Conservation (phyloP, 2,888 invertebrate species). For the Anoncus sp. region DNA sequence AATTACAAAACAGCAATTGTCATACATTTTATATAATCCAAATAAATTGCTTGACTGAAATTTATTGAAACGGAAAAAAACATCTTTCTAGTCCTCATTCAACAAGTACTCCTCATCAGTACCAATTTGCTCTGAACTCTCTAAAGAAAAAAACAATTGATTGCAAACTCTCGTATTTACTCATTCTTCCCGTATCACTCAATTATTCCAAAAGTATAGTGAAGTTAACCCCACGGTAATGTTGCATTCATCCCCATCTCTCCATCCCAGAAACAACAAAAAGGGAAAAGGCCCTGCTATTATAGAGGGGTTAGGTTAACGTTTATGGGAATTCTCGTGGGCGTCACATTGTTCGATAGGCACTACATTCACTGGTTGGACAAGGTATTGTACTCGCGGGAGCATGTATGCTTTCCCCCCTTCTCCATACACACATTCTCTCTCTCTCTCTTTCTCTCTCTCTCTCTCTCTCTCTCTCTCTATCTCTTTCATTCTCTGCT, state of each 20-base stretch:
- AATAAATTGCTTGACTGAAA: too few species aligned
- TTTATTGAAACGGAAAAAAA: too few species aligned
- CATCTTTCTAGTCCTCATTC: too few species aligned
- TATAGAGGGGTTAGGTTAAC: background rate
- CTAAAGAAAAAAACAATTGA: background rate
- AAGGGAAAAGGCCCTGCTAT: background rate
- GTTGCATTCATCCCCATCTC: background rate
- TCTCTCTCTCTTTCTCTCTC: background rate
- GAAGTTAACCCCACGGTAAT: slow-evolving; percentile 2
- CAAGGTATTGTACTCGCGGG: slow-evolving; percentile 59
- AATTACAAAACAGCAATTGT: too few species aligned
- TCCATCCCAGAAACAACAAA: background rate
- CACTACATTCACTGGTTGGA: slow-evolving; percentile 36
- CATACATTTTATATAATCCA: too few species aligned
- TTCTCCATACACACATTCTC: too few species aligned
- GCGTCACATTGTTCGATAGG: slow-evolving; percentile 50
- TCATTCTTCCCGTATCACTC: slow-evolving; percentile 5
- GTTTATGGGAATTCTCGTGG: slow-evolving; percentile 41
- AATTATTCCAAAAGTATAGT: slow-evolving; percentile 5
- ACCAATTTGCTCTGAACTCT: background rate
- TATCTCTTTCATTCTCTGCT: too few species aligned
- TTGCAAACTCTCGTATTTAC: background rate
- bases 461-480: background rate
- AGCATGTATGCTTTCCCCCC: slow-evolving; percentile 51
- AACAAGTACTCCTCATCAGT: slow-evolving; percentile 6